Percentiles rank a stretch among this genome's conserved stretches.
Conservation (phyloP, 2,113 vertebrate genomes). For the Symphodus melops region DNA sequence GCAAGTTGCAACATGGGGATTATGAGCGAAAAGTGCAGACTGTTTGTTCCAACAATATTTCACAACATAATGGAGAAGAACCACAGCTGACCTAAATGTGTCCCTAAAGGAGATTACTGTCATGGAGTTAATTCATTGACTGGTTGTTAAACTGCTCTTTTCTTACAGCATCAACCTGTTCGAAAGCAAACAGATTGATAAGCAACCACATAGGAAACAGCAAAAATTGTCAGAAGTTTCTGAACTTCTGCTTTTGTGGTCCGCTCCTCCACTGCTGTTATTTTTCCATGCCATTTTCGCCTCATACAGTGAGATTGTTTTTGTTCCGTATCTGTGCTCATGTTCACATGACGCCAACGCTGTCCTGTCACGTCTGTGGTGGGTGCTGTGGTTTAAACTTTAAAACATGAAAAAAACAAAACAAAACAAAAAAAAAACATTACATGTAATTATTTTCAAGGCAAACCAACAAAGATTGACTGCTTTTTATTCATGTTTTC, state of each 20-base stretch:
- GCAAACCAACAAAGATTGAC: not conserved
- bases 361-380: not conserved
- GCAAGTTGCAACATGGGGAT: not conserved
- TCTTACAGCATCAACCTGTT: not conserved
- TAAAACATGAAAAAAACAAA: not conserved
- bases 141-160: too few species aligned
- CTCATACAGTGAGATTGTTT: constrained; percentile 23
- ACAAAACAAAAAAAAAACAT: not conserved
- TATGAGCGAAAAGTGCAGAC: constrained; percentile 18
- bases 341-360: constrained; percentile 19
- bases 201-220: constrained; percentile 15
- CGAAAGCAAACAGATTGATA: not conserved
- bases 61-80: not conserved
- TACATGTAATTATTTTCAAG: not conserved
- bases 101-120: constrained; percentile 11
- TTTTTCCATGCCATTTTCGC: constrained; percentile 28
- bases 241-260: constrained; percentile 44
- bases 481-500: not conserved
- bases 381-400: constrained; percentile 1
- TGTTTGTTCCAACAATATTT: constrained; percentile 20
- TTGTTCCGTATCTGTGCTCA: constrained; percentile 38
- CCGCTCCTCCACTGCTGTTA: not conserved
- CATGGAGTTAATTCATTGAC: not conserved
- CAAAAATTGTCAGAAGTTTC: constrained; percentile 45
- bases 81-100: constrained; percentile 16